These are phyloP conservation scores for Squalus acanthias DNA, from an alignment of 2,797 vertebrate genomes.

Conservation along the genomic window DNA sequence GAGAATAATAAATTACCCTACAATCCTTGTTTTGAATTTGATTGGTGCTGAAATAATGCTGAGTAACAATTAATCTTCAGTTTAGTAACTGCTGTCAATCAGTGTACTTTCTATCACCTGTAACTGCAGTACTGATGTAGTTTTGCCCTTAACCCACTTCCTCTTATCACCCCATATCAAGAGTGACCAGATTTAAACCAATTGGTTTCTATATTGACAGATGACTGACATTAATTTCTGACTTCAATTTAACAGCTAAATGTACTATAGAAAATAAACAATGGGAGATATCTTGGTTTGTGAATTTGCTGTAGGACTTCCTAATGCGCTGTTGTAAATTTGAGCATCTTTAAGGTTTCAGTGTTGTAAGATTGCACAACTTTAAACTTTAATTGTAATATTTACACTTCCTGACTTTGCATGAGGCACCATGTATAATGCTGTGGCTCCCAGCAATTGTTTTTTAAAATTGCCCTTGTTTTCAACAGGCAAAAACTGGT, in stretches of 20 bases:
- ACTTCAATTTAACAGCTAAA: background rate
- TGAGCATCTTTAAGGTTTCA: background rate
- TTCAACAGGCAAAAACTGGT: conserved; percentile 85
- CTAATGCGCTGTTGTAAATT: background rate
- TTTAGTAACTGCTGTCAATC: background rate
- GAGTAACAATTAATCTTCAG: background rate
- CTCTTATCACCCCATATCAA: background rate
- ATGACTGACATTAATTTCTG: background rate
- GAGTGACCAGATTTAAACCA: background rate
- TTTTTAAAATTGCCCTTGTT: background rate
- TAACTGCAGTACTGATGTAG: background rate
- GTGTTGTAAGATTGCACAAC: background rate
- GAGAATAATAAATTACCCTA: too few relatives aligned
- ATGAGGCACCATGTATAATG: too few relatives aligned
- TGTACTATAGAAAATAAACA: too few relatives aligned
- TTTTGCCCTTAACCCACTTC: background rate
- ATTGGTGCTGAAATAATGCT: background rate
- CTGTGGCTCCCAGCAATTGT: background rate
- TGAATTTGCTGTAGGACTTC: background rate
- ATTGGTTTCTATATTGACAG: background rate
- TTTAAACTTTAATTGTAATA: background rate
- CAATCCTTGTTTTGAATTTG: background rate
- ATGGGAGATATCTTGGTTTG: background rate
- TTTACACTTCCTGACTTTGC: too few relatives aligned
- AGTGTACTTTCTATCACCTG: background rate